A percentile compares a stretch with the other conserved stretches of the same genome.
Conservation (phyloP, 2,113 vertebrate species). For the Tylochromis polylepis region DNA sequence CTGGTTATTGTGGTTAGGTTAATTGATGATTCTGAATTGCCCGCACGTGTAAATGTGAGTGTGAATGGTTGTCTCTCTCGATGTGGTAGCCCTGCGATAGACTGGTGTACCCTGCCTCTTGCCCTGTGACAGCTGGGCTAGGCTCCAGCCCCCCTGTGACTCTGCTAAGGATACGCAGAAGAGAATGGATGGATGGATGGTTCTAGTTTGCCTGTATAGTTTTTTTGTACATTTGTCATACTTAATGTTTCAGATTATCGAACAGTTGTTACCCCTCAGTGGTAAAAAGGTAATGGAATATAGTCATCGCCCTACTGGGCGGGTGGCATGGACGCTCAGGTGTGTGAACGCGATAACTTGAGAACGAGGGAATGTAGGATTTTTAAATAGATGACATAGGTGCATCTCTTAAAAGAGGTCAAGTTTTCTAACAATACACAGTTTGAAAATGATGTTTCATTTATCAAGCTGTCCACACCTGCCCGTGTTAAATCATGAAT, state of each 20-base stretch:
- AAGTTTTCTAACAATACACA: neutral
- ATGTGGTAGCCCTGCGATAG: neutral
- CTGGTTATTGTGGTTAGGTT: neutral
- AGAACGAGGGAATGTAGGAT: neutral
- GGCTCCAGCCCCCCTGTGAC: neutral
- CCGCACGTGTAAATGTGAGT: neutral
- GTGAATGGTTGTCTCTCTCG: neutral
- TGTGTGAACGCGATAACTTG: neutral
- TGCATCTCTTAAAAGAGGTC: neutral
- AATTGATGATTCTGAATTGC: neutral
- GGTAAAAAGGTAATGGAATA: neutral
- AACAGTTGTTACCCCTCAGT: neutral
- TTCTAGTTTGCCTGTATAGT: neutral
- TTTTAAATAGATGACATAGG: neutral
- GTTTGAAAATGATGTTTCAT: neutral
- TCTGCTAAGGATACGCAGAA: neutral
- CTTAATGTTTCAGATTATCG: neutral
- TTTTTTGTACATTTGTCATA: neutral
- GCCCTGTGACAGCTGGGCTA: neutral
- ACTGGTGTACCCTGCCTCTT: neutral
- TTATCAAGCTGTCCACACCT: neutral
- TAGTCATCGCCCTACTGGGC: neutral
- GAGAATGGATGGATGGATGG: neutral
- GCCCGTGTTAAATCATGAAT: neutral
- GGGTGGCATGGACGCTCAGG: neutral